Conservation (phyloP, 2,888 invertebrate species). For the Mythimna albipuncta region DNA sequence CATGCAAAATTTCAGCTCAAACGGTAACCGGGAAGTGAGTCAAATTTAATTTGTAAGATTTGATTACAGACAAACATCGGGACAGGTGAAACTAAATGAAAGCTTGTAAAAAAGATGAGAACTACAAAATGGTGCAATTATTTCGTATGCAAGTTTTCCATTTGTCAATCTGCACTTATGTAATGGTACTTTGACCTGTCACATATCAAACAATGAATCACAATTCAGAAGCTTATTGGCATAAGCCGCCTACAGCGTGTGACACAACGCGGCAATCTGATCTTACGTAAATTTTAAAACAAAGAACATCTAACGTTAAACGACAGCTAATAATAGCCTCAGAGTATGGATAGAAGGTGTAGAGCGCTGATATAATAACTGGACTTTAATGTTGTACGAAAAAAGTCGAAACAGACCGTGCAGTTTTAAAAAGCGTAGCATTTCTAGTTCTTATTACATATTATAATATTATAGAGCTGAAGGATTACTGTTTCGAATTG, state of each 20-base stretch:
- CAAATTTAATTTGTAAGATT: no score
- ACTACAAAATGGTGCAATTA: background rate
- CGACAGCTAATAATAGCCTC: conserved; percentile 22
- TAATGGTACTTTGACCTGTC: conserved; percentile 42
- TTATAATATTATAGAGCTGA: no score
- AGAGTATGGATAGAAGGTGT: conserved; percentile 20
- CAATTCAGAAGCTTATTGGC: conserved; percentile 34
- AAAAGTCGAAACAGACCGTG: no score
- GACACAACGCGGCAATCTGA: conserved; percentile 39
- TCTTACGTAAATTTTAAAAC: conserved; percentile 57
- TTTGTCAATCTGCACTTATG: background rate
- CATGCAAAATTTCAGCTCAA: no score
- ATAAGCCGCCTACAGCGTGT: conserved; percentile 29
- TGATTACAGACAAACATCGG: no score
- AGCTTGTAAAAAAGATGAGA: no score
- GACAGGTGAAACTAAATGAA: no score
- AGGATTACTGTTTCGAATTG: no score
- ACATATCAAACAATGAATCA: conserved; percentile 36
- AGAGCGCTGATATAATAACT: conserved; percentile 4
- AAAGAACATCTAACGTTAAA: conserved; percentile 44
- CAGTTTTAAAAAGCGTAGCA: no score
- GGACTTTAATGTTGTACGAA: background rate
- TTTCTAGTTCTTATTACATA: no score
- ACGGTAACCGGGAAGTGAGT: no score
- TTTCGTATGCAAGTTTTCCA: background rate